Evolutionary conservation across 1,140 invertebrate species (phyloP), one percentile per base, ranked within the genome.

Genomic region (Chrysopa pallens): DNA sequence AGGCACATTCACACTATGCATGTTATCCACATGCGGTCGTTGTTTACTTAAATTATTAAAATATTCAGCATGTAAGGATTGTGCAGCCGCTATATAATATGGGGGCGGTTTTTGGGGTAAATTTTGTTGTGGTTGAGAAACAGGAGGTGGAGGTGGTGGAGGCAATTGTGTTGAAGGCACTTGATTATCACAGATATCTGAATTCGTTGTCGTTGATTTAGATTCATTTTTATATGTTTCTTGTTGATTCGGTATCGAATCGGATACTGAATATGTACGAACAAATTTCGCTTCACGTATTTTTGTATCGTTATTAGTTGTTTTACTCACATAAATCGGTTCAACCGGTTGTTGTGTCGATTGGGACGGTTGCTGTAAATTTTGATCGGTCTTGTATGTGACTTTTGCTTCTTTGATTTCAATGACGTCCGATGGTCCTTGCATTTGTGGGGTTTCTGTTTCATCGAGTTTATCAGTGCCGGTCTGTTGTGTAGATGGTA

Each of bases 1-100:
- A 47, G 46, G 58, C 58, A 14, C 15, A 11, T 8, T 39, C 8
- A 9, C 14, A 23, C 14, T 39, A 12, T 17, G 17, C 17, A 23
- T 23, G 17, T 23, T 23, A n/a, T n/a, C n/a, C n/a, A n/a, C 17
- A 23, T 23, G 17, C 38, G 6, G 38, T 1, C 29, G 13, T 23
- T n/a, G 15, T 17, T 35, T 17, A 39, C 6, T 39, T 17, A 12
- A 42, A 12, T 33, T 62, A 59, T 47, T 64, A 57, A 45, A 70
- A 64, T 48, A 68, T 52, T 50, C 66, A 48, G 74, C 73, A 46
- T 76, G 73, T 58, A 74, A 76, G 1, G 75, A 78, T 52, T 75
- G 76, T 5, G 67, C 72, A 5, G 75, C 74, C 8, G 76, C 76
- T 46, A 78, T 76, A 47, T 78, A 74, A 62, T 78, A 79, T 1